These are phyloP conservation scores for Aurelia sp. DNA, from an alignment of 30 jellyfish, hydroid and myxozoan species.

Conservation along the genomic window DNA sequence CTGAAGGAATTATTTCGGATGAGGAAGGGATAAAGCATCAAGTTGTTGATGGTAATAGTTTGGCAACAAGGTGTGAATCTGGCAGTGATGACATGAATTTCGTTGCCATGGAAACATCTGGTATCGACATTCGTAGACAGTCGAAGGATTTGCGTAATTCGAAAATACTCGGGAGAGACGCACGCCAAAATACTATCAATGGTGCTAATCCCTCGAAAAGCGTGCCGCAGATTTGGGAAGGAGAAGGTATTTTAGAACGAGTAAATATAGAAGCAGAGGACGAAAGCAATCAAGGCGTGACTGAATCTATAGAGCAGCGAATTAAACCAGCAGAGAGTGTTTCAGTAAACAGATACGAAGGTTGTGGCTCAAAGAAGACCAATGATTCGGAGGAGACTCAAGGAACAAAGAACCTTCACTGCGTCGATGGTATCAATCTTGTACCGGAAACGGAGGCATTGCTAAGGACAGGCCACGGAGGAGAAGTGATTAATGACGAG, in stretches of 20 bases:
- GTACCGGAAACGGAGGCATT: no score
- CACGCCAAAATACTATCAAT: constrained; percentile 53
- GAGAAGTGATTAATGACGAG: no score
- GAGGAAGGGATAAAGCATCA: constrained; percentile 14
- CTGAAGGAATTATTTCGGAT: background rate
- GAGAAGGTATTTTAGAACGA: background rate
- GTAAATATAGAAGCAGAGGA: no score
- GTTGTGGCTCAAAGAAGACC: no score
- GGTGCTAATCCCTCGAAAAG: constrained; percentile 27
- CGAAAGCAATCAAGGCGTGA: no score
- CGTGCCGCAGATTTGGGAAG: constrained; percentile 29
- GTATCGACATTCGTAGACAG: constrained; percentile 15
- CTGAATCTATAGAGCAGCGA: no score
- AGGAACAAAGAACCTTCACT: no score
- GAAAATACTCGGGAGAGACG: constrained; percentile 13
- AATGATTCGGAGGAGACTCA: no score
- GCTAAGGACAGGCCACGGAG: no score
- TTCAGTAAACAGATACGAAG: no score
- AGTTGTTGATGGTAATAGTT: background rate
- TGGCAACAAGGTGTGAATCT: constrained; percentile 9
- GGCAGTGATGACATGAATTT: constrained; percentile 17
- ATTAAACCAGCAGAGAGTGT: no score
- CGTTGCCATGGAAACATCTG: constrained; percentile 8
- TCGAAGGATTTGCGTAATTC: constrained; percentile 12
- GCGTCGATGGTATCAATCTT: no score